These are phyloP conservation scores for Lepidurus couesii DNA, from an alignment of 1,140 invertebrate species.

Conservation along the genomic window DNA sequence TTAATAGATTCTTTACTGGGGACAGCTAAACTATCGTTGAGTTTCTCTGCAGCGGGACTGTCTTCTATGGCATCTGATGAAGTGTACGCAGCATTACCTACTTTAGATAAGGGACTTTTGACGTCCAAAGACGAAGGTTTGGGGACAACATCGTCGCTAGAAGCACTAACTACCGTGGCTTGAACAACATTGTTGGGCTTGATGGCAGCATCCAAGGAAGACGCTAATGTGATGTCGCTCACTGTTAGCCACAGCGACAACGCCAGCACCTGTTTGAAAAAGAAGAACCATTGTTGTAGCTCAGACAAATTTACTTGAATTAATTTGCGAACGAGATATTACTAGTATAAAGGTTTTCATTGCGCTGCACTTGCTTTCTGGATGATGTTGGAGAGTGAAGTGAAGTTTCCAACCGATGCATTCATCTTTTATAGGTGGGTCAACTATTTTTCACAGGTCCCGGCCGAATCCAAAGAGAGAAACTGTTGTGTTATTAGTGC, in stretches of 20 bases:
- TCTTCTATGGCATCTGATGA: neutral
- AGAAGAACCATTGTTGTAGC: neutral
- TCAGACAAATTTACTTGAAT: neutral
- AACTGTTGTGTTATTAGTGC: neutral
- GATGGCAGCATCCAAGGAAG: neutral
- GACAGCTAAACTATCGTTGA: constrained; percentile 8
- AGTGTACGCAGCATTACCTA: neutral
- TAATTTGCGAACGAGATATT: neutral
- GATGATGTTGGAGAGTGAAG: neutral
- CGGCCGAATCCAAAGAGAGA: neutral
- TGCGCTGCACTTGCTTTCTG: neutral
- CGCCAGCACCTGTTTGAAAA: neutral
- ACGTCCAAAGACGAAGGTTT: neutral
- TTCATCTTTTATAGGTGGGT: constrained; percentile 18
- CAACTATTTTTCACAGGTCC: constrained; percentile 6
- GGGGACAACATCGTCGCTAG: neutral
- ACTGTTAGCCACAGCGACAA: neutral
- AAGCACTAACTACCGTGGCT: neutral
- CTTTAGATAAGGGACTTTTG: neutral
- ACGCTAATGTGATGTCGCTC: neutral
- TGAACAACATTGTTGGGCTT: neutral
- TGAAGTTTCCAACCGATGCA: neutral
- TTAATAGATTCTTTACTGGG: neutral
- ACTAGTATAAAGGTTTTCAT: neutral
- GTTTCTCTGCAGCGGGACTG: neutral